Base-by-base conservation (phyloP, 2,797 vertebrate genomes). In the Halcyon badia region DNA sequence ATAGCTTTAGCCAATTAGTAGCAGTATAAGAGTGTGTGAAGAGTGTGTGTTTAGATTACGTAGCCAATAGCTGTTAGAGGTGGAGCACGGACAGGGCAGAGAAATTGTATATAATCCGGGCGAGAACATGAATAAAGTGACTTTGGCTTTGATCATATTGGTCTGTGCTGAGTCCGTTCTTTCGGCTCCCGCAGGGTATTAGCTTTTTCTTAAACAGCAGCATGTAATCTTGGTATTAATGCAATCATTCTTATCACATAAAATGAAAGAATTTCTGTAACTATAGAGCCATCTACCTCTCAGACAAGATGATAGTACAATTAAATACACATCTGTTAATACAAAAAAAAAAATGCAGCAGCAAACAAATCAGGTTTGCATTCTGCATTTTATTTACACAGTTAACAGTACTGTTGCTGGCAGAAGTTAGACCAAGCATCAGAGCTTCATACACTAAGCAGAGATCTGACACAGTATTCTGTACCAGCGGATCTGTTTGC, bases 211-310 rank as follows among this genome's bases (percentile, higher is more conserved):
- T 42, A 16, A 83, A 61, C 6, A 25, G 17, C 48, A 83, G 26
- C 31, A 48, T 17, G 25, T 11, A 24, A 18, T 72, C 56, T 54
- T 88, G 8, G 16, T 83, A 62, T 51, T 54, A 77, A 42, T 7
- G 7, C 12, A 57, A 10, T 52, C 4, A 1, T 42, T 66, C 35
- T 78, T 46, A 33, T 0, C 31, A 69, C 14, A 49, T 7, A 58
- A 88, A 72, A 48, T 22, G 19, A 35, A 70, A 61, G 11, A 8
- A 84, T 68, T 90, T 76, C 37, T 48, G 13, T 68, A 89, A 58
- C 72, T 92, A 51, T 11, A 89, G 85, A 70, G 83, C 89, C 95
- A 96, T 60, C 94, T 94, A 87, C 26, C 86, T 77, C 60, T 91
- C 81, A 89, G 66, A 72, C 6, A 76, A n/a, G 21, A 78, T 21